phyloP scores from a whole-genome alignment of 2,113 vertebrate species.

The Terrapene triunguis region DNA sequence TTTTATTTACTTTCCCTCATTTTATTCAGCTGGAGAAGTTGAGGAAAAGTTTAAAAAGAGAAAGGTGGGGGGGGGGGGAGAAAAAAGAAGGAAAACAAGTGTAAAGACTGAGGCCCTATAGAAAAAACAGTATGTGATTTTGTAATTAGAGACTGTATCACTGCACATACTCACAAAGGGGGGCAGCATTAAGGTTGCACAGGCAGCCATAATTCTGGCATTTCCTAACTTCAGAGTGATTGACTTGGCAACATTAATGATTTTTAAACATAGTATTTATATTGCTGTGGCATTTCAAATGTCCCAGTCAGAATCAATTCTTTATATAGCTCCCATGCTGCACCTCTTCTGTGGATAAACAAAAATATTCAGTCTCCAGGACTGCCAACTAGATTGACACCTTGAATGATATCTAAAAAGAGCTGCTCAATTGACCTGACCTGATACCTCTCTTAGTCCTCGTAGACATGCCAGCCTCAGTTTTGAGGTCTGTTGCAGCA shows the following conservation, averaged over 20 bases:
- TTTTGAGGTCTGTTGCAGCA: background rate
- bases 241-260: background rate
- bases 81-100: background rate
- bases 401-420: background rate
- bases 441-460: background rate
- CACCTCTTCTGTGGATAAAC: background rate
- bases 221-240: background rate
- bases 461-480: background rate
- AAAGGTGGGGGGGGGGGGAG: background rate
- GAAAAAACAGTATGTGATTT: background rate
- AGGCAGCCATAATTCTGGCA: background rate
- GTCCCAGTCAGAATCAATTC: background rate
- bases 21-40: background rate
- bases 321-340: rapidly evolving
- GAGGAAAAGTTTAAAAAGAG: background rate
- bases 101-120: too few species aligned
- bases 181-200: background rate
- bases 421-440: background rate
- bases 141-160: background rate
- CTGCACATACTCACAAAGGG: background rate
- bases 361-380: rapidly evolving
- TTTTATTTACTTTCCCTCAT: background rate
- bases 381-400: background rate
- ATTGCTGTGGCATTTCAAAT: background rate
- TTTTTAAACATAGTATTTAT: background rate